Base-by-base conservation (phyloP, 2,113 vertebrate species). In the Colossoma macropomum region DNA sequence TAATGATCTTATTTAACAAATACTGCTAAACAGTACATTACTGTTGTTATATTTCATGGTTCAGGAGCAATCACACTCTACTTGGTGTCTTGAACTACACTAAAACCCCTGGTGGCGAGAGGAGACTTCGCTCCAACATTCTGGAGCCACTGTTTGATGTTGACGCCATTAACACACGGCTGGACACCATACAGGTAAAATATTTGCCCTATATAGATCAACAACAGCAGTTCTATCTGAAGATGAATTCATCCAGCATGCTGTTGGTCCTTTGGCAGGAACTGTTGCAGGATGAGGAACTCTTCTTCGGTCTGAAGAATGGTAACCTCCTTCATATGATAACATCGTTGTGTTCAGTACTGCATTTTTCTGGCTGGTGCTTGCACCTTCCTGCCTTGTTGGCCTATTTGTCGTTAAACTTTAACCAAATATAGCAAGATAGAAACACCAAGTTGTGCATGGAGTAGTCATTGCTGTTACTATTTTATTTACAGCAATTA, bases 11-110 rank as follows among this genome's bases (percentile, higher is more conserved):
- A 9, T 45, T 5, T 45, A 6, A 45, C 5, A 6, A 45, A 45
- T 6, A 9, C 41, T 11, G 23, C 52, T 69, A 11, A 4, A 21
- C 34, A 13, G 32, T n/a, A 79, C 34, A 21, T 27, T 12, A 32
- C 23, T 66, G 38, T 56, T 56, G 3, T 25, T 25, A 69, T 74
- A 23, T 81, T 52, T 70, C 27, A 86, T 54, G 71, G 4, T 78
- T 32, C 71, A 99, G 97, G 91, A 97, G 94, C 68, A 89, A 93
- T 59, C 96, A 99, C 70, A 97, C 96, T 0, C 95, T 99, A 41
- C 94, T 97, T 83, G 97, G 97, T 41, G 95, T 98, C 69, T 92
- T 99, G 73, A 99, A 99, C 91, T 95, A 97, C 88, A 99, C 97
- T 17, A 98, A 96, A 93, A 99, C 98, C 81, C 93, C 96, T 0